A percentile compares a stretch with the other conserved stretches of the same genome.
Conservation (phyloP, 2,888 invertebrate species). For the Vesta saturnalis region DNA sequence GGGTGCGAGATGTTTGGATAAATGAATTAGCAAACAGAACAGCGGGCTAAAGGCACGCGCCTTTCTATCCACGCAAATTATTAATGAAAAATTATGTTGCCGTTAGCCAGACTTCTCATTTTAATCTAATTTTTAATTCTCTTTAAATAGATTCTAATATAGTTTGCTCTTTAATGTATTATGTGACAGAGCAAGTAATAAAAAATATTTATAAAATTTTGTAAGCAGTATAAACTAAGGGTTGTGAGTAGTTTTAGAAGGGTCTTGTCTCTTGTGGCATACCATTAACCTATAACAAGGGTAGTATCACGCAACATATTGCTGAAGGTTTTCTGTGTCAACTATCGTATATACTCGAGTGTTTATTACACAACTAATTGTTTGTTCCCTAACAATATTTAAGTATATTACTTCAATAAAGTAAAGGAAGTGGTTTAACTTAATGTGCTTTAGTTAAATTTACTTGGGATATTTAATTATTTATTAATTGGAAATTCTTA, state of each 20-base stretch:
- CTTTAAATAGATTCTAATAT: constrained; percentile 14
- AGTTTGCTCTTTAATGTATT: background rate
- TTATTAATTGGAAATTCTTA: no score
- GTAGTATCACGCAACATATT: constrained; percentile 41
- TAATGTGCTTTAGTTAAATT: background rate
- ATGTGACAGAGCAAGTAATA: background rate
- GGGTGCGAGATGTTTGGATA: constrained; percentile 46
- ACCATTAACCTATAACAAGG: constrained; percentile 38
- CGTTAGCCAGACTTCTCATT: constrained; percentile 44
- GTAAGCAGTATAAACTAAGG: constrained; percentile 2
- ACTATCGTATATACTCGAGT: constrained; percentile 11
- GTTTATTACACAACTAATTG: background rate
- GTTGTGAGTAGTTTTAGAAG: constrained; percentile 30
- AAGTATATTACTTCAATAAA: background rate
- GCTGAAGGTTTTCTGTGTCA: constrained; percentile 40
- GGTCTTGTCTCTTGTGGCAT: constrained; percentile 34
- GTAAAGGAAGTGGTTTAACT: background rate
- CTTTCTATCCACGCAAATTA: constrained; percentile 45
- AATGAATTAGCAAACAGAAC: constrained; percentile 49
- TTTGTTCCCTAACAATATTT: background rate
- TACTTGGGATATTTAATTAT: no score
- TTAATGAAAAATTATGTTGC: constrained; percentile 50
- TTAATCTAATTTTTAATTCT: constrained; percentile 42
- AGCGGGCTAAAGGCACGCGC: constrained; percentile 40
- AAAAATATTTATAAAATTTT: background rate